These are phyloP conservation scores for Phrynocephalus guinanensis DNA, from an alignment of 2,797 vertebrate species.

Conservation along the genomic window DNA sequence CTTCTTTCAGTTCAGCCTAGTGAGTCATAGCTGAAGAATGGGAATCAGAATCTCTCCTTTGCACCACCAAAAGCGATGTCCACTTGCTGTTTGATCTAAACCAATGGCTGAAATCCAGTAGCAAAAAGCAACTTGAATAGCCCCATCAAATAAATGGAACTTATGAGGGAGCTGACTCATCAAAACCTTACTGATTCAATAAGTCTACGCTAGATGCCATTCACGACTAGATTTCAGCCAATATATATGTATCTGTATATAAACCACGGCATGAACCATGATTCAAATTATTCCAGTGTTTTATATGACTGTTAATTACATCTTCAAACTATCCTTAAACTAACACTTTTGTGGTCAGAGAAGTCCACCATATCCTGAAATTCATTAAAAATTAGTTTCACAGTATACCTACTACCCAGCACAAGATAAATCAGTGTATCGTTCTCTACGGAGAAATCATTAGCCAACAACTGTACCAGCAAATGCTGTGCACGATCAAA, in stretches of 20 bases:
- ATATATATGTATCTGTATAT: background rate
- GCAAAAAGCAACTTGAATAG: too few species aligned
- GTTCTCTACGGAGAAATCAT: background rate
- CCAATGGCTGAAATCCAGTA: background rate
- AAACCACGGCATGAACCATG: background rate
- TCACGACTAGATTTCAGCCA: too few species aligned
- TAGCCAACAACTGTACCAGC: background rate
- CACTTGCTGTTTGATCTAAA: background rate
- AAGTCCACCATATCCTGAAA: fast-evolving
- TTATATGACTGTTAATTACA: background rate
- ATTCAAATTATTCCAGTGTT: background rate
- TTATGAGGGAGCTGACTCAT: too few species aligned
- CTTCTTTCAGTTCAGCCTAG: background rate
- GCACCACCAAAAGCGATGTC: background rate
- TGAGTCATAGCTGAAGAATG: background rate
- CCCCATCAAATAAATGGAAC: too few species aligned
- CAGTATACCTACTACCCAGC: background rate
- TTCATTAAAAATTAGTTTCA: background rate
- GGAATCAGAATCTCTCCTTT: background rate
- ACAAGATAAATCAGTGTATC: background rate
- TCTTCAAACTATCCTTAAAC: background rate
- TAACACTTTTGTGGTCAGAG: too few species aligned
- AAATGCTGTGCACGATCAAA: background rate
- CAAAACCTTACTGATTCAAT: too few species aligned
- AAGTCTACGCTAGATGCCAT: too few species aligned